Base-by-base conservation (phyloP, 2,797 vertebrate genomes). In the Hoplostethus atlanticus region DNA sequence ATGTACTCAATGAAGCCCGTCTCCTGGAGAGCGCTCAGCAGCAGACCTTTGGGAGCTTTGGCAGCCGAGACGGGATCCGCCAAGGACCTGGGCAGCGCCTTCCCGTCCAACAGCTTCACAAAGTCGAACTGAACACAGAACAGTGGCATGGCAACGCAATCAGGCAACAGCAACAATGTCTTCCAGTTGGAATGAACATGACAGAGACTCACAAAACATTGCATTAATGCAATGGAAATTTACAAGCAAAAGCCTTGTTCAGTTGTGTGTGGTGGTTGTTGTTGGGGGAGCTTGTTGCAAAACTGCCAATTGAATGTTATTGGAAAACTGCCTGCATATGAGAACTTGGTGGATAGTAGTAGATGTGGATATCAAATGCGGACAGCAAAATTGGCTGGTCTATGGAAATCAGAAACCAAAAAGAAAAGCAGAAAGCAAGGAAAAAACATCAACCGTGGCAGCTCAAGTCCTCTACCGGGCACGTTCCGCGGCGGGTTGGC, bases 1-100 rank as follows among this genome's bases (percentile, higher is more conserved):
- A 98, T 97, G 66, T 97, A 98, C 88, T 98, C 97, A 1, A 98
- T 97, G 92, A 98, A 98, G 73, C 97, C 97, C 1, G 97, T 97
- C 91, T 98, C 97, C 89, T 97, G 97, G 79, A 97, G 94, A 10
- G 95, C 94, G 58, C 95, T 97, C 84, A 98, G 91, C 84, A 97
- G 96, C 81, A 98, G 92, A 71, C 96, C 97, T 87, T 95, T 94
- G 64, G 97, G 97, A 53, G 91, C 95, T 86, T 95, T 94, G 82
- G 96, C 96, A 46, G 92, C 90, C 52, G 94, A 95, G 59, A 95
- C 85, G 25, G 91, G 84, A 59, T 96, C 96, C 61, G 96, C 97
- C 48, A 96, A 83, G 81, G 87, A 93, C 90, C 97, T 96, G 84
- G 96, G 96, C 84, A 98, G 91, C 76, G 97, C 97, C 72, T 98